Evolutionary conservation across 2,888 invertebrate species (phyloP).

Genomic region (Zygothrica quintamaculata): DNA sequence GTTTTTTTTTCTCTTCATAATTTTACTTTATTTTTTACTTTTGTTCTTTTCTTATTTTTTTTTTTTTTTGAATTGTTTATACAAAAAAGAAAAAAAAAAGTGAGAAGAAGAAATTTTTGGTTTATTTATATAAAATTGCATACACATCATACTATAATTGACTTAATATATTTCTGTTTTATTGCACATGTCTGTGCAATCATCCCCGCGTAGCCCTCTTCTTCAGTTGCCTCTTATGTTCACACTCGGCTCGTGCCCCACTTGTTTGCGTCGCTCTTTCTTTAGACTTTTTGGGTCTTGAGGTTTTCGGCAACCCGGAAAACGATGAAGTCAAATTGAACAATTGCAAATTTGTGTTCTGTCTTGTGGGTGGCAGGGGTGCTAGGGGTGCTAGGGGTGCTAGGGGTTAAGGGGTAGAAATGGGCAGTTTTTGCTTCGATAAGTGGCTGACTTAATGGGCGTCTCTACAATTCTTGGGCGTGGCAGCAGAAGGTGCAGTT

Average conservation of each 20-base stretch:
- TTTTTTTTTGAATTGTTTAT: constrained; percentile 56
- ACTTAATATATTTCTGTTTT: constrained; percentile 42
- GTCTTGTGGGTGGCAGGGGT: constrained; percentile 1
- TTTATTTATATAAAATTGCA: constrained; percentile 72
- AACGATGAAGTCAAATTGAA: constrained; percentile 55
- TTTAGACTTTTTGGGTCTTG: background rate
- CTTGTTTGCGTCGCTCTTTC: background rate
- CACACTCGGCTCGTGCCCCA: background rate
- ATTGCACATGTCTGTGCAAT: constrained; percentile 29
- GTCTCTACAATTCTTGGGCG: constrained; percentile 30
- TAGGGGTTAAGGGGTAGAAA: no score
- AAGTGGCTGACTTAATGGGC: constrained; percentile 47
- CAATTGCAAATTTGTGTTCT: constrained; percentile 54
- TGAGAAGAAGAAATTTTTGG: constrained; percentile 29
- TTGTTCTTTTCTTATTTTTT: constrained; percentile 1
- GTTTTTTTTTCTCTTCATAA: background rate
- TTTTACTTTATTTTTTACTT: constrained; percentile 28
- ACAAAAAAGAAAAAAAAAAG: constrained; percentile 25
- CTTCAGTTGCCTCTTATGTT: no score
- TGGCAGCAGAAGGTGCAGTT: background rate
- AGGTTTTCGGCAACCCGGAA: constrained; percentile 54
- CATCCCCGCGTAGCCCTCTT: background rate
- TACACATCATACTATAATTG: constrained; percentile 67
- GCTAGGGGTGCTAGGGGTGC: no score
- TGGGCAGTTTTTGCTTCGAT: constrained; percentile 17